A percentile compares a stretch with the other conserved stretches of the same genome.
Conservation (phyloP, 2,888 invertebrate species). For the Malthinus flaveolus region DNA sequence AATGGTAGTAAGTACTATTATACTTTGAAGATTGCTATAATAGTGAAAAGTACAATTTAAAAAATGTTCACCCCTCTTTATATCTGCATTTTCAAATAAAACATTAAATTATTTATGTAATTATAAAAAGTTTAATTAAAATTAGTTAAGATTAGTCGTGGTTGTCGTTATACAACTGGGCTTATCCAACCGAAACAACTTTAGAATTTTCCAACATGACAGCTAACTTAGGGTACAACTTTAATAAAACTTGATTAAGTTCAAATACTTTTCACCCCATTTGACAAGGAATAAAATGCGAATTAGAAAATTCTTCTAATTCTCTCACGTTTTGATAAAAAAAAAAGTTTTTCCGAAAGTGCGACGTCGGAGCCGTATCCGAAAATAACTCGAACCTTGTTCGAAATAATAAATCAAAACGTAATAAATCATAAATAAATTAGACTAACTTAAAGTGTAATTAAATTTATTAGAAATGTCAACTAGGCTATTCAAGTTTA, state of each 20-base stretch:
- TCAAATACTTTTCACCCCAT: conserved; percentile 31
- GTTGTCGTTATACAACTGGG: conserved; percentile 22
- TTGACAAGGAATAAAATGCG: conserved; percentile 28
- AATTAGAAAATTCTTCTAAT: conserved; percentile 29
- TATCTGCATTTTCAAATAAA: conserved; percentile 30
- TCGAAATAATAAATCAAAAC: conserved; percentile 39
- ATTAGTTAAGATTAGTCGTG: conserved; percentile 24
- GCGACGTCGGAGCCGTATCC: background rate
- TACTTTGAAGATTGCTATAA: too few relatives aligned
- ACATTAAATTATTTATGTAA: conserved; percentile 1
- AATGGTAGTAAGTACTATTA: too few relatives aligned
- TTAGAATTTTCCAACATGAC: conserved; percentile 18
- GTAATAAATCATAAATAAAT: conserved; percentile 40
- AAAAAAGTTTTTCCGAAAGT: background rate
- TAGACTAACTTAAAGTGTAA: conserved; percentile 41
- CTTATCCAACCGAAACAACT: conserved; percentile 19
- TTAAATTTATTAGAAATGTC: conserved; percentile 45
- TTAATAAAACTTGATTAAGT: conserved; percentile 32
- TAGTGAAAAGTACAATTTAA: conserved; percentile 35
- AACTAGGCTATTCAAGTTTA: conserved; percentile 38
- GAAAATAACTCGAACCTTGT: conserved; percentile 25
- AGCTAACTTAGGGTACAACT: conserved; percentile 30
- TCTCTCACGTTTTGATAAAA: conserved; percentile 19
- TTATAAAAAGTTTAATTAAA: conserved; percentile 27
- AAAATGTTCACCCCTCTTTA: conserved; percentile 29